Base-by-base conservation (phyloP, 2,113 vertebrate species). In the Hepsetus odoe region DNA sequence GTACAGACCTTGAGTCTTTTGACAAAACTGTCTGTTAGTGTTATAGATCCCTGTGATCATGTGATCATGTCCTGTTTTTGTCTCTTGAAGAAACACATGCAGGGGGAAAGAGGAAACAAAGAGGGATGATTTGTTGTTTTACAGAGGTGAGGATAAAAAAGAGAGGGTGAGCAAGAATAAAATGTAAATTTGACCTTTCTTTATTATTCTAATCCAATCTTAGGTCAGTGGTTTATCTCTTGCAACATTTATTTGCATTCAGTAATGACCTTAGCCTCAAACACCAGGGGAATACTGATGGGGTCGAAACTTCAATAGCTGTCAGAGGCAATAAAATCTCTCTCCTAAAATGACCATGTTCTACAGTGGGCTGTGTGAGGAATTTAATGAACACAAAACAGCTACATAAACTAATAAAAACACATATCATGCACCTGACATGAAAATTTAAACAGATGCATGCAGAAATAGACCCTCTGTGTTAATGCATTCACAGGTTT, bases 121-220 rank as follows among this genome's bases (percentile, higher is more conserved):
- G 40, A 70, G 2, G 6, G 62, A 61, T 59, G 44, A 46, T 61
- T 61, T 77, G 42, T 76, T 71, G 70, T 70, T 26, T 22, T 61
- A 11, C 0, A 22, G 55, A 68, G 30, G 28, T 74, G 69, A 56
- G 65, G 64, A 66, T 71, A 18, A 65, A 69, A n/a, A 59, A 5
- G 58, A 38, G 16, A 26, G 71, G 26, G n/a, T 40, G 13, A 67
- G 76, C 49, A 55, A 62, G 65, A 46, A 44, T 68, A 49, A 86
- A 80, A 86, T 87, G 82, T 82, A 84, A 84, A 87, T 87, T 82
- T 85, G 79, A 84, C 83, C 84, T 87, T 87, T 83, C 74, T 72
- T 74, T 76, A 79, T 76, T 77, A 72, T 79, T 64, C 85, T 75
- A 84, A 84, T 83, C 74, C 76, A 72, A 84, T 87, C 77, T 79